Conservation (phyloP, 2,113 vertebrate genomes). For the Garra rufa region DNA sequence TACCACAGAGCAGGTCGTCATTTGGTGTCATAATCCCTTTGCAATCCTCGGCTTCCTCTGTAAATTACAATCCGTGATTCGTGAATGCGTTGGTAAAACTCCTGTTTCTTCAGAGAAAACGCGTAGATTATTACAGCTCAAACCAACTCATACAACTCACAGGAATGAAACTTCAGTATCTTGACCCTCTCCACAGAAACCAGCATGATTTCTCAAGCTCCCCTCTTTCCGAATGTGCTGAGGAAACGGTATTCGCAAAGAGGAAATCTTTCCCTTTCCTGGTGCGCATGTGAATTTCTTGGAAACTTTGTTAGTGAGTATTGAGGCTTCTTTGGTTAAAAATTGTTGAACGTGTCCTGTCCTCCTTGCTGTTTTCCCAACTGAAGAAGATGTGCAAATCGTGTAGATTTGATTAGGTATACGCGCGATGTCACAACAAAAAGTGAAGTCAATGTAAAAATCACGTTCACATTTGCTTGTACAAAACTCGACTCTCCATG, state of each 20-base stretch:
- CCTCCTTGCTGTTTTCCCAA: neutral
- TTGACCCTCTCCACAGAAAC: neutral
- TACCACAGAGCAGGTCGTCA: constrained; percentile 10
- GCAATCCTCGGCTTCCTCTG: neutral
- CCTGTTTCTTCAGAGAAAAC: neutral
- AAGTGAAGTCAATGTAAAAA: neutral
- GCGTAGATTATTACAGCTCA: neutral
- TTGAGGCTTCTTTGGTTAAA: constrained; percentile 19
- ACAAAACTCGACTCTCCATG: neutral
- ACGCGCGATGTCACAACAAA: neutral
- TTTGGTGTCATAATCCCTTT: neutral
- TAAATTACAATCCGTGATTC: neutral
- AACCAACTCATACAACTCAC: neutral
- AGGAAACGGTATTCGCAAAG: constrained; percentile 16
- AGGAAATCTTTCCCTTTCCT: constrained; percentile 29
- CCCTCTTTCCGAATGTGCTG: neutral
- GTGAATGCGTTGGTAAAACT: neutral
- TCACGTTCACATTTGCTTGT: neutral
- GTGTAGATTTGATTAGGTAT: neutral
- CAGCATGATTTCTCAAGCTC: constrained; percentile 7
- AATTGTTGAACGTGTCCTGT: neutral
- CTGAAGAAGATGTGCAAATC: neutral
- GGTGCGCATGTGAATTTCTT: neutral
- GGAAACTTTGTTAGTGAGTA: constrained; percentile 35
- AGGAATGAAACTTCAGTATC: neutral